Evolutionary conservation across 1,140 invertebrate genomes (phyloP).

Genomic region (Drosophila tani): DNA sequence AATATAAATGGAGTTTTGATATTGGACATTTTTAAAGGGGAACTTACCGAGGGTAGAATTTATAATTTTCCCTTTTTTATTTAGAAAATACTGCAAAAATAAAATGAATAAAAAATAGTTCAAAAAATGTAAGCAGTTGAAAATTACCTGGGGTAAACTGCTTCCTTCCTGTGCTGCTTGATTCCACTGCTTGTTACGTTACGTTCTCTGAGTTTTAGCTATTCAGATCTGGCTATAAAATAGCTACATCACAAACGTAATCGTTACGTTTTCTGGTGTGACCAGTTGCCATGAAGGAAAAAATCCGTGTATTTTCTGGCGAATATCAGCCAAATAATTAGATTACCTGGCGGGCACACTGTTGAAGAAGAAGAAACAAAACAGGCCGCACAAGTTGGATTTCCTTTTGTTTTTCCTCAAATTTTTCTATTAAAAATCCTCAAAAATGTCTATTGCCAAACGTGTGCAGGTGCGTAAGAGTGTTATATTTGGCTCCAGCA

Average conservation of each 20-base stretch:
- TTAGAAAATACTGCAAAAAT: no score
- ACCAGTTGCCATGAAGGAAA: no score
- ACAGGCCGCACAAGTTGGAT: not conserved
- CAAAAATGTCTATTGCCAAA: slow-evolving; percentile 83
- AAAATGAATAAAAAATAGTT: not conserved
- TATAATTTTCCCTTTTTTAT: not conserved
- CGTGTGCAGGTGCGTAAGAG: slow-evolving; percentile 80
- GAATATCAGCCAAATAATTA: no score
- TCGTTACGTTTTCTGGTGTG: no score
- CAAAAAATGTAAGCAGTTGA: not conserved
- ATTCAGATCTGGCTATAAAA: no score
- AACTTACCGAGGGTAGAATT: not conserved
- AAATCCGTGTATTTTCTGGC: no score
- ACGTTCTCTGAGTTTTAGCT: no score
- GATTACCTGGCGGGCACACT: no score
- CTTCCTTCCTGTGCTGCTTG: not conserved
- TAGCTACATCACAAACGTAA: no score
- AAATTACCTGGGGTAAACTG: not conserved
- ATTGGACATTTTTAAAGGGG: not conserved
- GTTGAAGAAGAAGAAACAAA: not conserved
- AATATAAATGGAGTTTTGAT: not conserved
- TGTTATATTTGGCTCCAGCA: not conserved
- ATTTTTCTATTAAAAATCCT: slow-evolving; percentile 47
- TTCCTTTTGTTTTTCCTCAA: slow-evolving; percentile 9
- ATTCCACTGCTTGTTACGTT: not conserved